These are phyloP conservation scores for Epirrhoe alternata DNA, from an alignment of 2,888 invertebrate species.

Conservation along the genomic window DNA sequence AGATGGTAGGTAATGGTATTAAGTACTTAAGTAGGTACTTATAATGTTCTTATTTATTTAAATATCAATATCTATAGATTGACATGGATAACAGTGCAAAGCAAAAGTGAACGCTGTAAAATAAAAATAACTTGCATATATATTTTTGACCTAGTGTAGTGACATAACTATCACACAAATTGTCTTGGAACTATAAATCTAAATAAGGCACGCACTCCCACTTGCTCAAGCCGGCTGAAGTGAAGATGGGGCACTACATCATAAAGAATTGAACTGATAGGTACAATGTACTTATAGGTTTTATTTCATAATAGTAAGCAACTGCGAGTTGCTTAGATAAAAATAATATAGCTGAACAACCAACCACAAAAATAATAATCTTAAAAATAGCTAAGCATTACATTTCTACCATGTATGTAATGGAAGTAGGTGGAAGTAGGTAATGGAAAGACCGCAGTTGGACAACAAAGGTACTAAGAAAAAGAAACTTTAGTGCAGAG, in stretches of 20 bases:
- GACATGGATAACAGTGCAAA: not conserved
- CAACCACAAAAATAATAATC: no score
- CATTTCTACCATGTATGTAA: no score
- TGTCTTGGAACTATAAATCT: not conserved
- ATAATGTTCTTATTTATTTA: not conserved
- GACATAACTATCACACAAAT: not conserved
- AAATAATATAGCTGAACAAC: no score
- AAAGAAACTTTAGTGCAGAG: no score
- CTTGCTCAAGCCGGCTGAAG: not conserved
- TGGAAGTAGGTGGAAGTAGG: no score
- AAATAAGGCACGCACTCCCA: not conserved
- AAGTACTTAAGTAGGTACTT: not conserved
- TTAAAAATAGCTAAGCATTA: no score
- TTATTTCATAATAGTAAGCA: not conserved
- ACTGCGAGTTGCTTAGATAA: no score
- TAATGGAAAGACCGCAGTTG: no score
- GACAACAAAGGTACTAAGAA: no score
- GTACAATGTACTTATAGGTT: not conserved
- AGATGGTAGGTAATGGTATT: not conserved
- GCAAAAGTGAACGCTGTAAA: not conserved
- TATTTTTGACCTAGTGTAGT: not conserved
- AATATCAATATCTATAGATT: no score
- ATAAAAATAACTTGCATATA: not conserved
- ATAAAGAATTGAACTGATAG: not conserved
- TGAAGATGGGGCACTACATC: not conserved